Percentiles rank a stretch among this genome's conserved stretches.
Evolutionary conservation across 2,797 vertebrate species (phyloP).

Genomic region (Balearica regulorum): DNA sequence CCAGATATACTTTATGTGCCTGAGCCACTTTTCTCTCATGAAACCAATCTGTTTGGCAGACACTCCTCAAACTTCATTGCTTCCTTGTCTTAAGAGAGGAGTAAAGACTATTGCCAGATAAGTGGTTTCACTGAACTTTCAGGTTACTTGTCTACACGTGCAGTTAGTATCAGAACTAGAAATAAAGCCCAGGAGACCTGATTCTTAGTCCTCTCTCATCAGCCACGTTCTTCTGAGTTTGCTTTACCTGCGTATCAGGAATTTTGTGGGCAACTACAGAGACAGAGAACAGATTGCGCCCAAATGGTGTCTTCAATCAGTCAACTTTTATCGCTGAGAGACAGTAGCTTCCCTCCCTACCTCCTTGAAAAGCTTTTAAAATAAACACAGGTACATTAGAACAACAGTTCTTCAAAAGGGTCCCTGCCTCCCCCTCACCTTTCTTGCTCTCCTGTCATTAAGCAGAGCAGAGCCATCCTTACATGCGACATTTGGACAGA

Average conservation of each 20-base stretch:
- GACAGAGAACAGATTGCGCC: conserved; percentile 56
- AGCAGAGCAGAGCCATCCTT: conserved; percentile 30
- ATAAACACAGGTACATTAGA: conserved; percentile 66
- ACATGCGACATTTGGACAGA: conserved; percentile 38
- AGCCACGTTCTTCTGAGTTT: neutral
- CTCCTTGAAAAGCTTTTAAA: conserved; percentile 65
- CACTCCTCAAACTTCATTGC: neutral
- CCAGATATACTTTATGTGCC: neutral
- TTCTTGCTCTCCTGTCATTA: conserved; percentile 39
- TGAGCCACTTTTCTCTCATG: neutral
- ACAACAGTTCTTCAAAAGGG: conserved; percentile 35
- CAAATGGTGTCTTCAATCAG: conserved; percentile 52
- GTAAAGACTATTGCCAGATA: neutral
- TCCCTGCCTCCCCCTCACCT: conserved; percentile 12
- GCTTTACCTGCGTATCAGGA: neutral
- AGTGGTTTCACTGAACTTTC: neutral
- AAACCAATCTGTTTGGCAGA: neutral
- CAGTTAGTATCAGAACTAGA: neutral
- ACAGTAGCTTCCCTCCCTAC: conserved; percentile 56
- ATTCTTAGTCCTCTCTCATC: neutral
- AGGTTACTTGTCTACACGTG: neutral
- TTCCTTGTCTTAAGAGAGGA: neutral
- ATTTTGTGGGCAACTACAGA: neutral
- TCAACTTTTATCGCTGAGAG: conserved; percentile 51
- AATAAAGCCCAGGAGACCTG: neutral